Conservation (phyloP, 1,140 invertebrate genomes). For the Eueides isabella region DNA sequence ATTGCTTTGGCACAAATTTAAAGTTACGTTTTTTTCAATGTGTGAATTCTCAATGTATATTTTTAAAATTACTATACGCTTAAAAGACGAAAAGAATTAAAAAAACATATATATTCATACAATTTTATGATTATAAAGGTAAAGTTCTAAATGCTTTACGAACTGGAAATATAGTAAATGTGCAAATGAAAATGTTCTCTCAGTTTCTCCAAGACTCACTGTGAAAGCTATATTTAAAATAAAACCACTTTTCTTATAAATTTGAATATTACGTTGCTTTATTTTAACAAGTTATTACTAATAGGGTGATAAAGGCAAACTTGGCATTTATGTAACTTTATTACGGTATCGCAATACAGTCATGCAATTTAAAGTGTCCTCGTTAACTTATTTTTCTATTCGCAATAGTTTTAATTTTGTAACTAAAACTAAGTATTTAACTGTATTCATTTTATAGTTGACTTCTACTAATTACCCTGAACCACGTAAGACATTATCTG, state of each 20-base stretch:
- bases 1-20: no score
- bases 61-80: no score
- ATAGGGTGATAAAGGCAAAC: not conserved
- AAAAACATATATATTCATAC: no score
- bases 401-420: slow-evolving; percentile 5
- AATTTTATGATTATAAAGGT: no score
- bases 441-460: not conserved
- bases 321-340: not conserved
- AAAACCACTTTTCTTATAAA: not conserved
- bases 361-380: slow-evolving; percentile 10
- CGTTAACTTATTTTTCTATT: not conserved
- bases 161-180: no score
- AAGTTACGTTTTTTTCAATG: no score
- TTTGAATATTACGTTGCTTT: not conserved
- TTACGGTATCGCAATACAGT: no score
- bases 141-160: no score
- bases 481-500: not conserved
- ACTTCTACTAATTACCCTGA: not conserved
- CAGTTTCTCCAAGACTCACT: not conserved
- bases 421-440: not conserved
- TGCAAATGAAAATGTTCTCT: not conserved
- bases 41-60: not conserved
- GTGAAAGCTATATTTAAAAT: not conserved
- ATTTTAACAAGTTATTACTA: not conserved
- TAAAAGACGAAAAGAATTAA: no score